Conservation (phyloP, 2,888 invertebrate genomes). For the Coleophora flavipennella region DNA sequence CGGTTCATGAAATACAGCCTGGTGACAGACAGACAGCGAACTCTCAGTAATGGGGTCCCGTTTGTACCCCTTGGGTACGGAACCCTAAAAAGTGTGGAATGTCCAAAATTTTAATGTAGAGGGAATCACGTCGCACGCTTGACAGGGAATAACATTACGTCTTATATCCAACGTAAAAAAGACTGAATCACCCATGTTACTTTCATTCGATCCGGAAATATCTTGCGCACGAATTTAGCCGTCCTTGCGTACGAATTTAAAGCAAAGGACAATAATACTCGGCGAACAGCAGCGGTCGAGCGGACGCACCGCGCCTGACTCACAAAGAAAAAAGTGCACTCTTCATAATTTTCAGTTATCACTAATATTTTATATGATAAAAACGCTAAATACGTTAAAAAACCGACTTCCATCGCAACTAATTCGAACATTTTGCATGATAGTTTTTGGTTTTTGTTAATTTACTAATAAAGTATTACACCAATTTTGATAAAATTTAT, state of each 20-base stretch:
- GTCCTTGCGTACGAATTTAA: constrained; percentile 61
- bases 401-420: no score
- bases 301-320: constrained; percentile 31
- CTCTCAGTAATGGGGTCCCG: no score
- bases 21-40: no score
- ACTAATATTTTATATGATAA: constrained; percentile 6
- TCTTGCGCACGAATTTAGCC: constrained; percentile 52
- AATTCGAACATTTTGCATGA: no score
- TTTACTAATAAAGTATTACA: no score
- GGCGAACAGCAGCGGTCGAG: constrained; percentile 26
- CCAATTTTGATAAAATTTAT: no score
- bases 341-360: constrained; percentile 8
- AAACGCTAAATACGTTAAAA: no score
- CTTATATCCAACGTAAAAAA: constrained; percentile 43
- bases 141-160: constrained; percentile 58
- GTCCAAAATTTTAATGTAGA: constrained; percentile 47
- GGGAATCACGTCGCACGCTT: constrained; percentile 39
- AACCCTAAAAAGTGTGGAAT: no score
- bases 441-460: no score
- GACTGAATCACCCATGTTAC: constrained; percentile 60
- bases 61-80: no score
- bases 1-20: no score
- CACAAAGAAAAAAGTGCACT: constrained; percentile 19
- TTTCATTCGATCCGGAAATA: constrained; percentile 66
- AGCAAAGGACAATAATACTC: constrained; percentile 58